These are phyloP conservation scores for Cheirogaleus major DNA, from an alignment of 2,797 vertebrate genomes.

Conservation along the genomic window DNA sequence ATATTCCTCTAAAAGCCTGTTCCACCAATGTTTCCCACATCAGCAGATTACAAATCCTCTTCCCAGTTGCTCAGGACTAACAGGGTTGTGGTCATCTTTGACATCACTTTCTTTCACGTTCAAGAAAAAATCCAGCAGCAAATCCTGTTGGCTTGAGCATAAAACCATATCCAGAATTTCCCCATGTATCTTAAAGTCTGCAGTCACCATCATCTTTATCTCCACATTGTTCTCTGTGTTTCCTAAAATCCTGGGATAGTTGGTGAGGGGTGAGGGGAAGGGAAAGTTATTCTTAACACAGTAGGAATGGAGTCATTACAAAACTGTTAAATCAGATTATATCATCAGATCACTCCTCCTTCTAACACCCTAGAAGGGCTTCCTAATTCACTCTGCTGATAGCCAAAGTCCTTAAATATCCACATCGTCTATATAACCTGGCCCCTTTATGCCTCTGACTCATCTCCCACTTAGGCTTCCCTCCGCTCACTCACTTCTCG, in stretches of 20 bases:
- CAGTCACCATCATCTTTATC: not conserved
- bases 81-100: not conserved
- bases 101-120: not conserved
- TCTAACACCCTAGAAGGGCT: not conserved
- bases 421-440: not conserved
- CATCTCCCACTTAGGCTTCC: not conserved
- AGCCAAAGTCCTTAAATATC: not conserved
- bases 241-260: not conserved
- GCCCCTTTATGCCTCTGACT: not conserved
- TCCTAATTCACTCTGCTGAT: not conserved
- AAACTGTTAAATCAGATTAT: not conserved
- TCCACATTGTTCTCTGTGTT: not conserved
- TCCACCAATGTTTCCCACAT: not conserved
- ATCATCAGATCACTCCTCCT: not conserved
- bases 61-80: not conserved
- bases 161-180: not conserved
- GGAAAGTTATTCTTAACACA: not conserved
- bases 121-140: not conserved
- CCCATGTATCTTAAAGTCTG: not conserved
- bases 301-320: not conserved
- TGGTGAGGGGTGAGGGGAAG: not conserved
- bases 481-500: not conserved
- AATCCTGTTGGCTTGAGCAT: not conserved
- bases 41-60: not conserved
- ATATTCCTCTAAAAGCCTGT: not conserved